Evolutionary conservation across 2,797 vertebrate species (phyloP), one percentile per base, ranked within the genome.

Genomic region (Megalops cyprinoides): DNA sequence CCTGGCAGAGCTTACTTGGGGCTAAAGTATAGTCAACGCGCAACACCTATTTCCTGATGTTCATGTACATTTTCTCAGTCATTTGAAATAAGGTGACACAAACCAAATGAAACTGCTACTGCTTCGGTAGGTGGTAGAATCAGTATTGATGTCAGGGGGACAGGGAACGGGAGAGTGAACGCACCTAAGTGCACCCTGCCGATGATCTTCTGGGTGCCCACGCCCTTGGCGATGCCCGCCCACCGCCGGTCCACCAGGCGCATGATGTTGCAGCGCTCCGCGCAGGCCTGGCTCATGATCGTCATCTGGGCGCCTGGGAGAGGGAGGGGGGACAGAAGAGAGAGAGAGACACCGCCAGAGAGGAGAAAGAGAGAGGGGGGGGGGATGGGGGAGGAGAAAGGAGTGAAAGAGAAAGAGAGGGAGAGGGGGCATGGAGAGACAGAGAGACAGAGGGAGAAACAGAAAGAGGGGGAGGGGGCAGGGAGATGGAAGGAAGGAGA

Each of bases 191-290:
- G 98, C 76, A 99, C 98, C 90, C 98, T 93, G 89, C 98, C 98
- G 55, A 99, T 99, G 81, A 99, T 99, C 87, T 98, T 99, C 93
- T 99, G 98, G 0, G 98, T 99, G 79, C 98, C 98, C 9, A 99
- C 98, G 4, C 98, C 98, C 87, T 99, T 99, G 14, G 98, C 98
- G 0, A 99, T 99, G 56, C 98, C 98, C 0, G 98, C 97, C 98
- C 98, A 99, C 42, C 98, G 96, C 53, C 98, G 95, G 88, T 99
- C 98, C 84, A 99, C 98, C 88, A 99, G 94, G 75, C 98, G 94
- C 98, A 99, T 99, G 80, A 99, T 99, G 87, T 99, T 99, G 85
- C 98, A 99, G 83, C 98, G 95, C 83, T 99, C 98, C 1, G 98
- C 98, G 83, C 98, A 99, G 0, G 98, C 96, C 84, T 99, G 98